Conservation (phyloP, 2,113 vertebrate species). For the Perognathus longimembris region DNA sequence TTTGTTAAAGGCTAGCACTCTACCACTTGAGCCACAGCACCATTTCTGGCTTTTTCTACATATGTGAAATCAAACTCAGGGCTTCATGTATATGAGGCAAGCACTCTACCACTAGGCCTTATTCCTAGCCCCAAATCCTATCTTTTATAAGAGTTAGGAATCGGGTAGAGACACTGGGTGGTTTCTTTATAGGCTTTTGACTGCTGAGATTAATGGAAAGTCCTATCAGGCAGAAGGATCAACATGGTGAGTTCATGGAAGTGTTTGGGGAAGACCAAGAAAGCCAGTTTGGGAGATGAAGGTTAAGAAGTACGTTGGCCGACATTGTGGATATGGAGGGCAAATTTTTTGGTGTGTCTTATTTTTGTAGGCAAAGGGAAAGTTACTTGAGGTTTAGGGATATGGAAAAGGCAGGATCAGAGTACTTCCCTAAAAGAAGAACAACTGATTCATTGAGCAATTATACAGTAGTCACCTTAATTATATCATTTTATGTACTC, state of each 20-base stretch:
- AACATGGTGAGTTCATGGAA: neutral
- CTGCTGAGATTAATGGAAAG: neutral
- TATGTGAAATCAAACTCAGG: no score
- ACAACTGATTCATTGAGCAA: constrained; percentile 15
- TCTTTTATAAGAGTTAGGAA: neutral
- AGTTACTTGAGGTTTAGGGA: neutral
- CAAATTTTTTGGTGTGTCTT: neutral
- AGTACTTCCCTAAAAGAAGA: neutral
- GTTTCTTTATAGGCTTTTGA: constrained; percentile 4
- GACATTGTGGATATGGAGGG: neutral
- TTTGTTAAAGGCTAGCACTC: no score
- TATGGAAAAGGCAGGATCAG: neutral
- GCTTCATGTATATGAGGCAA: no score
- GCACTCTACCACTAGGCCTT: no score
- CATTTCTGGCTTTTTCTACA: no score
- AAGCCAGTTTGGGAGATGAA: neutral
- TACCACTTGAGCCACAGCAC: no score
- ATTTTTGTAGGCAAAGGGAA: constrained; percentile 22
- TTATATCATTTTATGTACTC: neutral
- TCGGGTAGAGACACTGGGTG: neutral
- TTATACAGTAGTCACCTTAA: neutral
- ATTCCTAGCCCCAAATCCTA: no score
- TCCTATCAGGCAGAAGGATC: neutral
- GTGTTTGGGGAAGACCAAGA: neutral
- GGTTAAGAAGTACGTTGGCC: neutral